Conservation (phyloP, 2,888 invertebrate genomes). For the Malthinus seriepunctatus region DNA sequence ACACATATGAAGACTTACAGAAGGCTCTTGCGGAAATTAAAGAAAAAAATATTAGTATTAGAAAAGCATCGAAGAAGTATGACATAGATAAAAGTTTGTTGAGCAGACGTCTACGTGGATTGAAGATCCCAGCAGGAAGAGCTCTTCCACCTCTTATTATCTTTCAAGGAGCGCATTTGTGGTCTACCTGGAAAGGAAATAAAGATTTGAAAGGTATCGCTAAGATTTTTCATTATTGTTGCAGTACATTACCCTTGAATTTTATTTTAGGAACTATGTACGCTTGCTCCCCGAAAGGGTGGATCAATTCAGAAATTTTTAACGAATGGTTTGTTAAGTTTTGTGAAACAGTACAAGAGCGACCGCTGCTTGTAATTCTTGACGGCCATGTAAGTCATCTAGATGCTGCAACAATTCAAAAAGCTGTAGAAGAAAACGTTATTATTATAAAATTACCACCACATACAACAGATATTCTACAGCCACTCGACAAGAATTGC, state of each 20-base stretch:
- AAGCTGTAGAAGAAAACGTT: slow-evolving; percentile 3
- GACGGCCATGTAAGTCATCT: slow-evolving; percentile 9
- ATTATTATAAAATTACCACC: slow-evolving; percentile 6
- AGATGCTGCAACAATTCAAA: not conserved
- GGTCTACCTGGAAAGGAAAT: not conserved
- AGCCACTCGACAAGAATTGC: slow-evolving; percentile 5
- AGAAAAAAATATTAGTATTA: not conserved
- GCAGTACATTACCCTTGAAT: too few species aligned
- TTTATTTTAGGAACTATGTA: slow-evolving; percentile 10
- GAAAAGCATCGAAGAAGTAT: not conserved
- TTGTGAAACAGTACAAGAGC: not conserved
- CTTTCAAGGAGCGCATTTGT: not conserved
- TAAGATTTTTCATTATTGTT: too few species aligned
- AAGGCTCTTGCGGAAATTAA: not conserved
- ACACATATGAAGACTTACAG: not conserved
- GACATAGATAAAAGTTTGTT: not conserved
- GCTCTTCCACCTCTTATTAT: not conserved
- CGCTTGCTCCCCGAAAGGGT: slow-evolving; percentile 10
- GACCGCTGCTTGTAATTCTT: slow-evolving; percentile 1
- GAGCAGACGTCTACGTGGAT: not conserved
- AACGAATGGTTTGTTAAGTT: slow-evolving; percentile 1
- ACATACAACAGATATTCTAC: slow-evolving; percentile 12
- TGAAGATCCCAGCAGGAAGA: not conserved
- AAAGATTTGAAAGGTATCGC: not conserved
- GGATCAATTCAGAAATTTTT: not conserved